phyloP scores from a whole-genome alignment of 2,113 vertebrate species.

The Gymnobelideus leadbeateri region DNA sequence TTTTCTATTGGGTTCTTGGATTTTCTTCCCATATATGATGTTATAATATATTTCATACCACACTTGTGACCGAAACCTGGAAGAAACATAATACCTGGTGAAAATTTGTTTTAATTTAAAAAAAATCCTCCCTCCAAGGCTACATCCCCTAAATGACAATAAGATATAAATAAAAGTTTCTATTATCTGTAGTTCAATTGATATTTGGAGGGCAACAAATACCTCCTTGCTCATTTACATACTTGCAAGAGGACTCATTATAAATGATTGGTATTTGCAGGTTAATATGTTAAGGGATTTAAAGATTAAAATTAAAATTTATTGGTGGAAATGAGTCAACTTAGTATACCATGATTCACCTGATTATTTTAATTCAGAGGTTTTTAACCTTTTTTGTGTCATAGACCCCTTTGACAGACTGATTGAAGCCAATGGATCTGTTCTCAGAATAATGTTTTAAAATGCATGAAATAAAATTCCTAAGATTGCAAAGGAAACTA shows the following conservation, averaged over 20 bases:
- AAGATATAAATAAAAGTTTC: not conserved
- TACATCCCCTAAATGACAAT: not conserved
- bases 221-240: not conserved
- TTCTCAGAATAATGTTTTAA: not conserved
- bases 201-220: not conserved
- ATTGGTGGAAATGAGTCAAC: not conserved
- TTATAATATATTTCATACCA: slow-evolving; percentile 84
- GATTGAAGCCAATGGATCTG: not conserved
- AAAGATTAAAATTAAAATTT: slow-evolving; percentile 37
- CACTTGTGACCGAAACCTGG: slow-evolving; percentile 83
- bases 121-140: not conserved
- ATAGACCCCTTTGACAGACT: not conserved
- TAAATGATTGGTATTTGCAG: slow-evolving; percentile 1
- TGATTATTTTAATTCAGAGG: slow-evolving; percentile 2
- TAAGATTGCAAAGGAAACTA: not conserved
- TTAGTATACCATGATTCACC: not conserved
- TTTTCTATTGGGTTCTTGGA: slow-evolving; percentile 54
- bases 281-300: not conserved
- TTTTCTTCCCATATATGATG: slow-evolving; percentile 63
- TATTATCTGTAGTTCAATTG: not conserved
- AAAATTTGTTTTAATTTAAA: slow-evolving; percentile 19
- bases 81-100: slow-evolving; percentile 26
- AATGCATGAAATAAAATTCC: not conserved
- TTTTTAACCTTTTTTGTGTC: not conserved
- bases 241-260: not conserved